Conservation (phyloP, 2,797 vertebrate species). For the Bradypus variegatus region DNA sequence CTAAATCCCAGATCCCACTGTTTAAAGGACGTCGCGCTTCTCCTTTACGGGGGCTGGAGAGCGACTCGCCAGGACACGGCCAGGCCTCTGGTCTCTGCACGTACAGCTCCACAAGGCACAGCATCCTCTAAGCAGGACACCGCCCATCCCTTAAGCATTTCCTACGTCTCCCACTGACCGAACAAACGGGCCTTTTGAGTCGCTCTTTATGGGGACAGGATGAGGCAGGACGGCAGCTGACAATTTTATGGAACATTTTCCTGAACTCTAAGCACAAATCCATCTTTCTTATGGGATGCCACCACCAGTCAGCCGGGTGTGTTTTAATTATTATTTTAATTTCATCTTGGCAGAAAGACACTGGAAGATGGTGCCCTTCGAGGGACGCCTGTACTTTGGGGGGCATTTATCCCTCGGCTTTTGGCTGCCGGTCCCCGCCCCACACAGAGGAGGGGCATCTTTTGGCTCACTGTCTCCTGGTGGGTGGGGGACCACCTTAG, state of each 20-base stretch:
- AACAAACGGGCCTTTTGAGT: rapidly evolving
- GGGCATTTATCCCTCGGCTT: conserved; percentile 57
- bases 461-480: too few species aligned
- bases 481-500: too few species aligned
- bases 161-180: neutral
- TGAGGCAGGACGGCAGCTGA: rapidly evolving
- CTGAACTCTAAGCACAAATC: conserved; percentile 60
- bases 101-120: neutral
- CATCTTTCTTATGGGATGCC: conserved; percentile 45
- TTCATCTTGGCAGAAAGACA: conserved; percentile 56
- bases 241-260: conserved; percentile 15
- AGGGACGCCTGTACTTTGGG: conserved; percentile 55
- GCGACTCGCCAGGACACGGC: neutral
- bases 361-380: conserved; percentile 52
- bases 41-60: neutral
- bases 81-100: neutral
- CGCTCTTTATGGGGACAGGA: neutral
- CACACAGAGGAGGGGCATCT: conserved; percentile 57
- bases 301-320: conserved; percentile 44
- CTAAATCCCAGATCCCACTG: neutral
- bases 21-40: neutral
- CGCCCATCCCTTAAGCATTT: too few species aligned
- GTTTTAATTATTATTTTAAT: conserved; percentile 59
- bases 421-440: conserved; percentile 48
- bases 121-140: neutral